These are phyloP conservation scores for Lycaena phlaeas DNA, from an alignment of 2,888 invertebrate species.

Conservation along the genomic window DNA sequence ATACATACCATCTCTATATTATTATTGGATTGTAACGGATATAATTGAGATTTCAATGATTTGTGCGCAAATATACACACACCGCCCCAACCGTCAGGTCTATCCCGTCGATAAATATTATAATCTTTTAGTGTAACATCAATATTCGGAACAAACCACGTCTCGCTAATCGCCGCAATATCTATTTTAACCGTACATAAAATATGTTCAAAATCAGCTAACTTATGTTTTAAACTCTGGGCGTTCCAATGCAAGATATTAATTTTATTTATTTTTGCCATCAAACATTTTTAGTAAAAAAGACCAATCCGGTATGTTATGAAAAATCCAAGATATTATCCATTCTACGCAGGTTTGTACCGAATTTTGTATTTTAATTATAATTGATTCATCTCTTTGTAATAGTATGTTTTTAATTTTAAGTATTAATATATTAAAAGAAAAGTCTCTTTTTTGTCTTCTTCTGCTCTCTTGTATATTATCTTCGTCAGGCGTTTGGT, in stretches of 20 bases:
- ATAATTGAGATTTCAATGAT: neutral
- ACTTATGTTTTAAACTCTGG: neutral
- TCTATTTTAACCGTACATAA: conserved; percentile 10
- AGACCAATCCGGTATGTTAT: too few relatives aligned
- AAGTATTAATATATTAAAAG: too few relatives aligned
- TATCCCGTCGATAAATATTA: neutral
- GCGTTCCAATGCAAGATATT: neutral
- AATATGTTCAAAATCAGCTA: neutral
- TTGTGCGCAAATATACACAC: neutral
- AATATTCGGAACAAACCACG: conserved; percentile 12
- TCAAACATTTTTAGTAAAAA: too few relatives aligned
- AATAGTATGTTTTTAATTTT: too few relatives aligned
- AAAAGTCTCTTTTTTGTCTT: too few relatives aligned
- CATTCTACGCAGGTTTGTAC: too few relatives aligned
- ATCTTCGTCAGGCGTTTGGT: too few relatives aligned
- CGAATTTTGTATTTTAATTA: too few relatives aligned
- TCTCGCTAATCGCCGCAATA: conserved; percentile 15
- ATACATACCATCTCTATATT: conserved; percentile 1
- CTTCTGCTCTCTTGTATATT: too few relatives aligned
- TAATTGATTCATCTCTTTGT: too few relatives aligned
- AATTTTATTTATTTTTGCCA: neutral
- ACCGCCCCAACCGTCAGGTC: neutral
- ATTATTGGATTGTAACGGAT: neutral
- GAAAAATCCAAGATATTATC: too few relatives aligned
- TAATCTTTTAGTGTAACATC: neutral